Conservation (phyloP, 2,888 invertebrate species). For the Odontocolon sp. region DNA sequence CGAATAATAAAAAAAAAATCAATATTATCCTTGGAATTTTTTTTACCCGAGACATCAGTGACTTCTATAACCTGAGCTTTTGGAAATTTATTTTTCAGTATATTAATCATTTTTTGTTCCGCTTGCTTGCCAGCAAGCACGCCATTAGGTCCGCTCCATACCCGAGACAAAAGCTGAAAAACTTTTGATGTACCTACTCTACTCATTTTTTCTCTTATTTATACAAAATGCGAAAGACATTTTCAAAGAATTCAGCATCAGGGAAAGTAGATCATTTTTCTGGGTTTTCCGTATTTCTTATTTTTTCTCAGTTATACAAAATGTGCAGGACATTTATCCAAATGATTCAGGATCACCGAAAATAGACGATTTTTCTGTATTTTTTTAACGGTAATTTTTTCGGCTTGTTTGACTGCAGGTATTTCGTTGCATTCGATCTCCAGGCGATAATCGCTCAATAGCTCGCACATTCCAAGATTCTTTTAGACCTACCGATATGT, state of each 20-base stretch:
- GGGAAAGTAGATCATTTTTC: neutral
- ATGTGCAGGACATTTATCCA: neutral
- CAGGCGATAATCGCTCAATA: neutral
- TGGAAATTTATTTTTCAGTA: constrained; percentile 83
- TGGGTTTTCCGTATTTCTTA: no score
- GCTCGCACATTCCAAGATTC: constrained; percentile 32
- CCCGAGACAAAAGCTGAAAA: constrained; percentile 78
- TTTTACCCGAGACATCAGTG: constrained; percentile 86
- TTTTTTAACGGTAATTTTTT: constrained; percentile 23
- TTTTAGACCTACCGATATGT: constrained; percentile 75
- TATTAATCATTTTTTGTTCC: constrained; percentile 79
- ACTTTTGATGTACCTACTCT: constrained; percentile 75
- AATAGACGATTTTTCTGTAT: constrained; percentile 14
- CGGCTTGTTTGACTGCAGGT: constrained; percentile 17
- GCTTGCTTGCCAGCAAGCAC: constrained; percentile 75
- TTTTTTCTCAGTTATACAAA: constrained; percentile 27
- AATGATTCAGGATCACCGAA: neutral
- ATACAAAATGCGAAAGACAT: constrained; percentile 3
- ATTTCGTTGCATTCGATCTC: constrained; percentile 16
- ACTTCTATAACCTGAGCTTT: constrained; percentile 85
- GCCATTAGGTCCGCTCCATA: constrained; percentile 77
- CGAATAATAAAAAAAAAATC: neutral
- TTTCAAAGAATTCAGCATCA: neutral
- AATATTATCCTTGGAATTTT: neutral
- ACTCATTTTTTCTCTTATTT: constrained; percentile 64